Evolutionary conservation across 2,113 vertebrate genomes (phyloP), one percentile per base, ranked within the genome.

Genomic region (Myrmecophaga tridactyla): DNA sequence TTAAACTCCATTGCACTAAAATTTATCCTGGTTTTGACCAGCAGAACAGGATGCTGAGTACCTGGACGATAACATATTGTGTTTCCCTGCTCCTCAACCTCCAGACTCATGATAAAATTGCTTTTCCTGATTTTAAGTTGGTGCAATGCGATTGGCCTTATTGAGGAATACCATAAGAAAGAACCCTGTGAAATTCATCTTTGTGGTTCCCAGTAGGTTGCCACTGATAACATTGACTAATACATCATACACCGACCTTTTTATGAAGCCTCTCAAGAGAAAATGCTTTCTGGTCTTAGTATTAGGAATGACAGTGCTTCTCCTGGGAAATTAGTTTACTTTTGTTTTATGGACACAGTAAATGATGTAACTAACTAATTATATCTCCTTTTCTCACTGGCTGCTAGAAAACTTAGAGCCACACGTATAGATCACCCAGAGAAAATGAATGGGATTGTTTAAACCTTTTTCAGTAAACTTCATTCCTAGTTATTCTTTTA

Each of bases 101-200:
- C 10, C 17, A 88, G 81, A 88, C 25, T 89, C 13, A 2, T 58
- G 43, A 62, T 76, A 85, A 90, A 93, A 92, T 77, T 76, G 1
- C 11, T 89, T 96, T 94, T 94, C 48, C 78, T 82, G 60, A 34
- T 93, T 89, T 96, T 92, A 88, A 86, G 31, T 93, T 94, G 86
- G 67, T 53, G 8, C 43, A 31, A 62, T 95, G 58, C 43, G 46
- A 60, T 95, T 34, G 72, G 73, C 17, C 25, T 91, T 80, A 43
- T 60, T 4, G 2, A 48, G 15, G 41, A 95, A 72, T 31, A n/a
- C 15, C 48, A 25, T 23, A 89, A 78, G 65, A 72, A 84, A 23
- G 41, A 86, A 29, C 6, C 34, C 62, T 82, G 34, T 31, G 34
- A 93, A 96, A 94, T 88, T 72, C 62, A 73, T 80, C 83, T 83